A percentile compares a stretch with the other conserved stretches of the same genome.
These are phyloP conservation scores for Drosophila nebulosa DNA, from an alignment of 1,140 invertebrate species.

Conservation along the genomic window DNA sequence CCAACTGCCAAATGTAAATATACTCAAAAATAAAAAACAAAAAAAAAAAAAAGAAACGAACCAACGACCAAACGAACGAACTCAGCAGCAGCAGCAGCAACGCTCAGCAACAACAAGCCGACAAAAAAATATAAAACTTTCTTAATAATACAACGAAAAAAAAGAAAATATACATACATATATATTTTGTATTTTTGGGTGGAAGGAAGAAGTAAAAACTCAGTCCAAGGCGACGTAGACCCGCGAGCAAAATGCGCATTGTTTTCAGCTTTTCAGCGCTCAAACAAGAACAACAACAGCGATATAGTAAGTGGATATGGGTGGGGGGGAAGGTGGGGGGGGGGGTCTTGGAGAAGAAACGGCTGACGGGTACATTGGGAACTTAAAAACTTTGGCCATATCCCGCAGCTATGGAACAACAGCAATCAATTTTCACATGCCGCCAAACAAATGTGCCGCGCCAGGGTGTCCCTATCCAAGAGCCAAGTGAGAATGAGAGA, in stretches of 20 bases:
- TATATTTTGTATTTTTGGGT: background rate
- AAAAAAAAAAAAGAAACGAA: constrained; percentile 5
- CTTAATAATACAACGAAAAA: constrained; percentile 70
- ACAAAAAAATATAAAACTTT: constrained; percentile 75
- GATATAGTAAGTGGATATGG: constrained; percentile 9
- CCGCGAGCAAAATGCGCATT: constrained; percentile 73
- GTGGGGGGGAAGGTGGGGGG: background rate
- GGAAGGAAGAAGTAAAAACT: constrained; percentile 29
- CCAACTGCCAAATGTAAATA: constrained; percentile 77
- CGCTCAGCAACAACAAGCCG: no score
- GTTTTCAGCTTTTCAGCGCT: constrained; percentile 76
- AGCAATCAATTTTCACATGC: constrained; percentile 77
- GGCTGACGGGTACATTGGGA: constrained; percentile 44
- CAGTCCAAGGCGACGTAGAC: constrained; percentile 69
- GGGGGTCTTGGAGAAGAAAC: background rate
- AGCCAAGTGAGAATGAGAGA: background rate
- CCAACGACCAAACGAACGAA: background rate
- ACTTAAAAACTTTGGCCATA: constrained; percentile 78
- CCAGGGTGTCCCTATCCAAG: constrained; percentile 40
- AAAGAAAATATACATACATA: constrained; percentile 6
- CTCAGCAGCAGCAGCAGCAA: background rate
- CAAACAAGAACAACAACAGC: constrained; percentile 47
- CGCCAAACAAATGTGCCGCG: constrained; percentile 73
- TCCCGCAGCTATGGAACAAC: constrained; percentile 76
- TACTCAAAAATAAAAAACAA: constrained; percentile 44